phyloP scores from a whole-genome alignment of 2,113 vertebrate genomes.

The Callipepla californica region DNA sequence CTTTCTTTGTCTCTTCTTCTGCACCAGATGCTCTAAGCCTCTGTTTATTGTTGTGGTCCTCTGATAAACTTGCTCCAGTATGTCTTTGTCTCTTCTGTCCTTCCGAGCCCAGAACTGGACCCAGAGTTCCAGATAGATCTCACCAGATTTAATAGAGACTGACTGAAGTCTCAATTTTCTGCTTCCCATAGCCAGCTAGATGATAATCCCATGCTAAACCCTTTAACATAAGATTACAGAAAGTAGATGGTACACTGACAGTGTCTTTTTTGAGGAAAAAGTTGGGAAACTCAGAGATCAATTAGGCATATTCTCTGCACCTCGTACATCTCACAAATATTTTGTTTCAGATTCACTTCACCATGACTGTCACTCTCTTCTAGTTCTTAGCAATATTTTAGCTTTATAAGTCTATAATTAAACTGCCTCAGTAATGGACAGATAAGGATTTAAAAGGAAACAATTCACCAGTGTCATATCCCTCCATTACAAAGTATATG shows the following conservation, averaged over 20 bases:
- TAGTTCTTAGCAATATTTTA: background rate
- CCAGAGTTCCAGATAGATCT: background rate
- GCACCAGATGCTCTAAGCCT: background rate
- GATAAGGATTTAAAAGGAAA: conserved; percentile 64
- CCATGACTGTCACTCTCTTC: conserved; percentile 29
- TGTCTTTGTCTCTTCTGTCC: background rate
- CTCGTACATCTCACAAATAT: background rate
- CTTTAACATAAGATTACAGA: background rate
- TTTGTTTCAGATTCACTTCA: background rate
- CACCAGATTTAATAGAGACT: background rate
- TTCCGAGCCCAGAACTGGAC: accelerated
- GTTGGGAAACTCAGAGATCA: background rate
- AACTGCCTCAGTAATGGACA: conserved; percentile 55
- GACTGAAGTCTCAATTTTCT: background rate
- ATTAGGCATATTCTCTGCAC: background rate
- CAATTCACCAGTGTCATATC: conserved; percentile 44
- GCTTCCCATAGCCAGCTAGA: background rate
- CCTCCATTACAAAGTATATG: conserved; percentile 20
- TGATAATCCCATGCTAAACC: background rate
- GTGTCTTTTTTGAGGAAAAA: background rate
- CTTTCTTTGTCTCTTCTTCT: background rate
- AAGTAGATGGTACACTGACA: background rate
- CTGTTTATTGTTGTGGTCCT: background rate
- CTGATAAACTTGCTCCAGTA: background rate
- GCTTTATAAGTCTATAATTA: conserved; percentile 60